Conservation (phyloP, 2,113 vertebrate genomes). For the Microcebus murinus region DNA sequence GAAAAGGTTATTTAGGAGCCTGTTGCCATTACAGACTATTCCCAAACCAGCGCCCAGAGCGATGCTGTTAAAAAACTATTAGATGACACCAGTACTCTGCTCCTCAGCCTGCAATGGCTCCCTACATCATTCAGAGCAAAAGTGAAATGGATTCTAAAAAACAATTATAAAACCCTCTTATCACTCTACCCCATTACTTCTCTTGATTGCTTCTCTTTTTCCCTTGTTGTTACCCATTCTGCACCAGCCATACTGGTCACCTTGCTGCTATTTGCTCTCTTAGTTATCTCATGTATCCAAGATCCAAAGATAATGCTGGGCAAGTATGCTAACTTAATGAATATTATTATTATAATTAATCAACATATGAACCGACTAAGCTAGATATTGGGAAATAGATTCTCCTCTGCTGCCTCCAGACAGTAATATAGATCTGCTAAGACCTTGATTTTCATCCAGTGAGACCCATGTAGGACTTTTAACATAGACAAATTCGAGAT, state of each 20-base stretch:
- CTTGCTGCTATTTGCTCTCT: not conserved
- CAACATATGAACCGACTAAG: too few relatives aligned
- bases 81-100: not conserved
- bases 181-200: not conserved
- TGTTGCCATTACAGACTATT: not conserved
- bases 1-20: not conserved
- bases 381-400: accelerated
- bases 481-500: not conserved
- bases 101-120: accelerated
- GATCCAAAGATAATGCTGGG: not conserved
- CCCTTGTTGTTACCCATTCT: too few relatives aligned
- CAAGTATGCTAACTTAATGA: not conserved
- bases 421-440: not conserved
- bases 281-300: too few relatives aligned
- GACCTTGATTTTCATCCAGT: not conserved
- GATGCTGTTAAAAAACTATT: not conserved
- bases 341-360: not conserved
- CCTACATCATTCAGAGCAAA: not conserved
- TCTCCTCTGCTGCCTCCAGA: not conserved
- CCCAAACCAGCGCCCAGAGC: not conserved
- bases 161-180: not conserved
- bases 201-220: not conserved
- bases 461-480: not conserved
- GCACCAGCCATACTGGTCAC: not conserved
- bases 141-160: not conserved